These are phyloP conservation scores for Eurystomus gularis DNA, from an alignment of 2,113 vertebrate species.

Conservation along the genomic window DNA sequence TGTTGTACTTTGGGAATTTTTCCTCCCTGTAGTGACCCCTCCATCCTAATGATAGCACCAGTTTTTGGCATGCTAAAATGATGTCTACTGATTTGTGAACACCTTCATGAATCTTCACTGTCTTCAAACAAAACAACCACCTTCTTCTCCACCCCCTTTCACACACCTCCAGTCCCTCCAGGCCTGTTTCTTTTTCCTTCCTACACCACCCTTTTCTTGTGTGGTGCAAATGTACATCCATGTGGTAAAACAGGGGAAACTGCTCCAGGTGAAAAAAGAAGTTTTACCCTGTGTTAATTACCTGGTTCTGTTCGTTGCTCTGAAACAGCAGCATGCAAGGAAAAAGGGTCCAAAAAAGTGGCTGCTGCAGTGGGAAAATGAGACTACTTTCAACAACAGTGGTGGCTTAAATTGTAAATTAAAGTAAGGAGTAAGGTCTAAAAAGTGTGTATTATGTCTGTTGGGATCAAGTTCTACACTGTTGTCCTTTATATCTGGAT, in stretches of 20 bases:
- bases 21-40: background rate
- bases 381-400: background rate
- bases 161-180: background rate
- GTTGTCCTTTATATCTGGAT: background rate
- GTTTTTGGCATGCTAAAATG: background rate
- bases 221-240: background rate
- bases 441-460: background rate
- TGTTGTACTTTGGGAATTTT: background rate
- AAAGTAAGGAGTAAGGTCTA: background rate
- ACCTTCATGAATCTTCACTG: background rate
- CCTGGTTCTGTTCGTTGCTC: background rate
- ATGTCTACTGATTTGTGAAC: background rate
- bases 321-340: background rate
- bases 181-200: background rate
- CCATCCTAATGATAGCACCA: background rate
- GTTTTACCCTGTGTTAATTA: background rate
- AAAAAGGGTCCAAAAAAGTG: background rate
- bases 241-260: background rate
- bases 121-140: background rate
- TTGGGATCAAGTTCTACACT: background rate
- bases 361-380: background rate
- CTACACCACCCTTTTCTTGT: background rate
- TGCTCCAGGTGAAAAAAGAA: background rate
- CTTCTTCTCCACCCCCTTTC: background rate
- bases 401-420: background rate